Evolutionary conservation across 2,113 vertebrate genomes (phyloP).

Genomic region (Psammodynastes pulverulentus): DNA sequence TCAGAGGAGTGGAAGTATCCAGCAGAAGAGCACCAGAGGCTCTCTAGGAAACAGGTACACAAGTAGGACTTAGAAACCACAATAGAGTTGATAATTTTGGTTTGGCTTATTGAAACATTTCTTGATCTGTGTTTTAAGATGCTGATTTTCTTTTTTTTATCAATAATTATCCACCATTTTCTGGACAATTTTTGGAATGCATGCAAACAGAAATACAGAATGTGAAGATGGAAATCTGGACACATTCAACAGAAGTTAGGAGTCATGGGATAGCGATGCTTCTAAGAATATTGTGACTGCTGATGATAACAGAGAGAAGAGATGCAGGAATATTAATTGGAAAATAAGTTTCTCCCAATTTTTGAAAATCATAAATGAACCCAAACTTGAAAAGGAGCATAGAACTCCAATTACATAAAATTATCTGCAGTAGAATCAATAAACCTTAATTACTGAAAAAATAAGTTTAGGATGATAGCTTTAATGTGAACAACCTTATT

Average conservation of each 20-base stretch:
- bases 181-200: background rate
- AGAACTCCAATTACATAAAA: background rate
- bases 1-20: background rate
- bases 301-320: background rate
- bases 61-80: background rate
- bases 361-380: background rate
- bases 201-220: background rate
- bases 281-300: background rate
- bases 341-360: background rate
- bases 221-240: background rate
- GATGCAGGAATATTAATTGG: background rate
- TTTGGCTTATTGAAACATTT: background rate
- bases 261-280: background rate
- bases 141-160: background rate
- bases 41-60: background rate
- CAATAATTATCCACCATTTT: too few relatives aligned
- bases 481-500: background rate
- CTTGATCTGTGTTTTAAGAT: background rate
- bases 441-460: background rate
- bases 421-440: background rate
- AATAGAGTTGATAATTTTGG: background rate
- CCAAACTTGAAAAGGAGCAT: background rate
- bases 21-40: background rate
- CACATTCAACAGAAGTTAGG: background rate
- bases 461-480: background rate